These are phyloP conservation scores for Lycocorax pyrrhopterus DNA, from an alignment of 2,113 vertebrate genomes.

Conservation along the genomic window DNA sequence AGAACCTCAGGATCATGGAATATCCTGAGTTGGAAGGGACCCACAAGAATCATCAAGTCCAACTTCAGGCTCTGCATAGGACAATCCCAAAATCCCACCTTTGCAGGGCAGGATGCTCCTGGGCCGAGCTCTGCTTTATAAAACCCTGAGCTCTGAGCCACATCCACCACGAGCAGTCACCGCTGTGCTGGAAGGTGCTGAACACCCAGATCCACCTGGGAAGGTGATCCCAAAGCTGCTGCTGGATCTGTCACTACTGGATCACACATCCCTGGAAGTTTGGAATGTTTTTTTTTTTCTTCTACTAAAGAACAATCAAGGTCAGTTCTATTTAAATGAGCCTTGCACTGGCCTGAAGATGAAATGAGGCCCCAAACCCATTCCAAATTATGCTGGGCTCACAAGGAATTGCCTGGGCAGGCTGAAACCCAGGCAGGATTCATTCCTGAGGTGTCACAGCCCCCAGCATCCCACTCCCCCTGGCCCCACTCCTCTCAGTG, in stretches of 20 bases:
- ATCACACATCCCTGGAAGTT: not conserved
- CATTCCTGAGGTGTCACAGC: not conserved
- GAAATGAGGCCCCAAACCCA: not conserved
- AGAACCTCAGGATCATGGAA: not conserved
- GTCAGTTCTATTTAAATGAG: not conserved
- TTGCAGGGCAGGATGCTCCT: rapidly evolving
- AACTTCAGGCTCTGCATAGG: not conserved
- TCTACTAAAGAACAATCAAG: not conserved
- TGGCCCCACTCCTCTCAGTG: not conserved
- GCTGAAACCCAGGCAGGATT: not conserved
- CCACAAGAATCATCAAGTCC: not conserved
- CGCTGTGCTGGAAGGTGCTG: not conserved
- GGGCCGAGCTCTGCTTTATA: not conserved
- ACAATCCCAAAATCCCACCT: not conserved
- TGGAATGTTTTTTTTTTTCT: not conserved
- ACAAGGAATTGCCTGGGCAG: rapidly evolving
- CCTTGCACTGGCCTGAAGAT: not conserved
- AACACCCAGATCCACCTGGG: rapidly evolving
- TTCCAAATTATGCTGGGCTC: not conserved
- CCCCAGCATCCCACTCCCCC: not conserved
- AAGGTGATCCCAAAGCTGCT: not conserved
- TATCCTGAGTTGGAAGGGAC: not conserved
- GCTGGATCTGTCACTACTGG: rapidly evolving
- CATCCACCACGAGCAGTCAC: rapidly evolving
- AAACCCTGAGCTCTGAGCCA: not conserved